Conservation (phyloP, 2,888 invertebrate species). For the Tuberolachnus salignus region DNA sequence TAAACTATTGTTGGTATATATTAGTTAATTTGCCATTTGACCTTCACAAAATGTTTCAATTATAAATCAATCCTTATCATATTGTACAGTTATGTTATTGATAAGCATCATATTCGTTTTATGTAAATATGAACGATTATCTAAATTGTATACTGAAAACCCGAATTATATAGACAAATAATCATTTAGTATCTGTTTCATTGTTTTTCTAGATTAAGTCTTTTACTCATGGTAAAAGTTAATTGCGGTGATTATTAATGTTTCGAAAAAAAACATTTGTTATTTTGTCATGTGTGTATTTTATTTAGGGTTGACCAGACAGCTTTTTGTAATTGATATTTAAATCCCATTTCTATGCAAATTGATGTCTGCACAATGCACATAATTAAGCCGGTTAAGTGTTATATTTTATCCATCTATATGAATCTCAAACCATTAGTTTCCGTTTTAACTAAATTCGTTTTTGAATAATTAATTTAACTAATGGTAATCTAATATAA, state of each 20-base stretch:
- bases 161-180: too few species aligned
- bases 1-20: too few species aligned
- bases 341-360: conserved; percentile 47
- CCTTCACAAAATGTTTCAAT: too few species aligned
- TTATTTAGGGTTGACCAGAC: conserved; percentile 38
- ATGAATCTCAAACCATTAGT: not conserved
- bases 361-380: conserved; percentile 38
- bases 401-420: not conserved
- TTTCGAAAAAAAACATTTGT: conserved; percentile 5
- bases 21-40: too few species aligned
- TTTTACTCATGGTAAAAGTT: not conserved
- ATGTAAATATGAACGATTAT: too few species aligned
- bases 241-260: conserved; percentile 5
- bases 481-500: too few species aligned
- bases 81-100: too few species aligned
- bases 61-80: too few species aligned
- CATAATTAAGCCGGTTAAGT: not conserved
- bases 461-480: not conserved
- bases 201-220: not conserved
- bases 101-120: too few species aligned
- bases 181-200: not conserved
- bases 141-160: too few species aligned
- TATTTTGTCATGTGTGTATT: not conserved
- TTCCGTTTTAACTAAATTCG: not conserved
- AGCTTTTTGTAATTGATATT: conserved; percentile 36